Evolutionary conservation across 2,797 vertebrate genomes (phyloP).

Genomic region (Anguilla megastoma): DNA sequence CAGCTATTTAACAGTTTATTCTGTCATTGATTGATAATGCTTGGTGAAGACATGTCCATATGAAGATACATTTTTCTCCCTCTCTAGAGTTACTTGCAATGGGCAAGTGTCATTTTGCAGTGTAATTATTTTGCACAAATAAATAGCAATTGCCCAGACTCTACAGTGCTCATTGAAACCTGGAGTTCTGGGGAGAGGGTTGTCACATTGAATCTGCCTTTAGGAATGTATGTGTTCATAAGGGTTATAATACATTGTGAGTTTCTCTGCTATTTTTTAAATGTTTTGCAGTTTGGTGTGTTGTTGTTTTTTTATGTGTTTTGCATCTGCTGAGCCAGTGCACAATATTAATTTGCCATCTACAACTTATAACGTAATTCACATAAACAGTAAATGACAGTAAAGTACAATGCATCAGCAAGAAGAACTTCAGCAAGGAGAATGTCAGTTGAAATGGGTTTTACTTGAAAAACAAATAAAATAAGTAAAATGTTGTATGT

Average conservation of each 20-base stretch:
- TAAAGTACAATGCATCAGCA: background rate
- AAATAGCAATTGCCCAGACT: background rate
- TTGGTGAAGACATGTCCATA: background rate
- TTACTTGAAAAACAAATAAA: background rate
- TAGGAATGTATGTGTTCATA: background rate
- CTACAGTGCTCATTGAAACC: background rate
- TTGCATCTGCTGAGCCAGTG: background rate
- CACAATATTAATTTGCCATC: background rate
- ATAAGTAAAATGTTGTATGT: background rate
- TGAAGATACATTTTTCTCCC: background rate
- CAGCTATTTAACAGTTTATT: background rate
- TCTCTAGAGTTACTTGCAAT: background rate
- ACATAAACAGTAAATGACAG: background rate
- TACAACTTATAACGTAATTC: background rate
- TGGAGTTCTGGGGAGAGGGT: background rate
- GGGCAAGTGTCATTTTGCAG: background rate
- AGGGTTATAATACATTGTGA: background rate
- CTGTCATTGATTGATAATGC: background rate
- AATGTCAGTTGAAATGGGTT: background rate
- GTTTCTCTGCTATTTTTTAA: background rate
- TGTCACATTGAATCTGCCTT: background rate
- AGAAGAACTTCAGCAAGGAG: background rate
- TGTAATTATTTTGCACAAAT: background rate
- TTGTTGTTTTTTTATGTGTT: background rate
- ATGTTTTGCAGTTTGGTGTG: background rate